These are phyloP conservation scores for Epiblema foenella DNA, from an alignment of 2,888 invertebrate genomes.

Conservation along the genomic window DNA sequence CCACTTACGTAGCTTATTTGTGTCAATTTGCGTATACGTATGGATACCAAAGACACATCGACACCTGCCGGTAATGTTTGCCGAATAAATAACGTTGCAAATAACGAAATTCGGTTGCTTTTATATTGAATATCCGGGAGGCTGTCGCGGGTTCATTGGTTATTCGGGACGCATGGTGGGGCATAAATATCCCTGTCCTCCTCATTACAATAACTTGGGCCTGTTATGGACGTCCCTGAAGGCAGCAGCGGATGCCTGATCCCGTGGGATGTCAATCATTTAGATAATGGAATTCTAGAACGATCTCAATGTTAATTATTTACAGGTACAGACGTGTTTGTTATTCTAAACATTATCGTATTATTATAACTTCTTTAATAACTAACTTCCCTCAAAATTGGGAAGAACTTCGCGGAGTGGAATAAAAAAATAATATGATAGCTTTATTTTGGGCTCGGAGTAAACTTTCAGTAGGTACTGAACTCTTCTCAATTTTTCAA, in stretches of 20 bases:
- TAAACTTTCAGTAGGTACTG: not conserved
- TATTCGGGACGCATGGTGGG: constrained; percentile 77
- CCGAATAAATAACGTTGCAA: constrained; percentile 66
- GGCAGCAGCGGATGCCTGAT: constrained; percentile 69
- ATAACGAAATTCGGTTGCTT: constrained; percentile 58
- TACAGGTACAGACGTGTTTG: constrained; percentile 50
- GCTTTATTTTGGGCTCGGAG: constrained; percentile 6
- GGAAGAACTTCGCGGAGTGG: constrained; percentile 3
- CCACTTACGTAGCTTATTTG: constrained; percentile 54
- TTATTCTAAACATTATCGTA: constrained; percentile 3
- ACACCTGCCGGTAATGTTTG: constrained; percentile 74
- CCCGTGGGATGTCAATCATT: constrained; percentile 77
- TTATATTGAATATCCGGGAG: constrained; percentile 63
- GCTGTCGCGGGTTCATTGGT: constrained; percentile 63
- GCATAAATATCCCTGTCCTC: constrained; percentile 83
- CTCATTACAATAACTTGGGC: constrained; percentile 81
- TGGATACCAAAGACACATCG: constrained; percentile 62
- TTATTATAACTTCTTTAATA: constrained; percentile 1
- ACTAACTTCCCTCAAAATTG: not conserved
- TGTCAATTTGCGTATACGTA: constrained; percentile 64
- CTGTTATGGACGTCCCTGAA: constrained; percentile 67
- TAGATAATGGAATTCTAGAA: constrained; percentile 76
- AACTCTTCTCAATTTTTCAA: not conserved
- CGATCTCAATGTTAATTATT: constrained; percentile 68
- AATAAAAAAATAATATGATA: constrained; percentile 2